Base-by-base conservation (phyloP, 2,888 invertebrate genomes). In the Parnassius smintheus region DNA sequence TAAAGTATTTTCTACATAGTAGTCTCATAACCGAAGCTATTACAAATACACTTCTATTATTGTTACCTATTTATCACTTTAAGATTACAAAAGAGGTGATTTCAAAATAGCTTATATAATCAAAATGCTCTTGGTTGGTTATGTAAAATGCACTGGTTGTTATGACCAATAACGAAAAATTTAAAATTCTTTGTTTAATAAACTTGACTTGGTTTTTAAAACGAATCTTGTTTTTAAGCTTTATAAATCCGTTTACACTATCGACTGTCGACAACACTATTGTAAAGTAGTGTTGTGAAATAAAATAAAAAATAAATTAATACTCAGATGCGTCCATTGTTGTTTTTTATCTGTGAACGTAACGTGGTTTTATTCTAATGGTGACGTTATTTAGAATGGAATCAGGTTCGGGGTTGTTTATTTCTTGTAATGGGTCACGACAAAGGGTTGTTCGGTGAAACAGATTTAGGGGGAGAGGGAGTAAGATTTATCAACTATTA, bases 291-390 rank as follows among this genome's bases (percentile, higher is more conserved):
- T 35, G 35, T 35, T 35, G 35, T 35, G 7, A 35, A 35, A 35
- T 35, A 35, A 35, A 49, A 68, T 66, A 64, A 50, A 65, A 75
- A 78, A 82, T 78, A 78, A 76, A 80, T 81, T 77, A 78, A 77
- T 75, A 72, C 72, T 68, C 68, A 71, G 70, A 70, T 72, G 71
- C 68, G 64, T 62, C 67, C 64, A 73, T 76, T 76, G 78, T 80
- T 65, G 69, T 71, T 65, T 55, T 63, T 70, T 63, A 48, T 61
- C 55, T 65, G 46, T 62, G 64, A 56, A 54, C 58, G 46, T 49
- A 48, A 48, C 22, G 59, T 48, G 59, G 52, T 54, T 41, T 35
- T 49, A 59, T 49, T 59, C 52, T 56, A 56, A 64, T 49, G 51
- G 59, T 59, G 59, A 55, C 51, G 56, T 64, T 64, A 49, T 59